Conservation (phyloP, 2,797 vertebrate species). For the Hypotaenidia okinawae region DNA sequence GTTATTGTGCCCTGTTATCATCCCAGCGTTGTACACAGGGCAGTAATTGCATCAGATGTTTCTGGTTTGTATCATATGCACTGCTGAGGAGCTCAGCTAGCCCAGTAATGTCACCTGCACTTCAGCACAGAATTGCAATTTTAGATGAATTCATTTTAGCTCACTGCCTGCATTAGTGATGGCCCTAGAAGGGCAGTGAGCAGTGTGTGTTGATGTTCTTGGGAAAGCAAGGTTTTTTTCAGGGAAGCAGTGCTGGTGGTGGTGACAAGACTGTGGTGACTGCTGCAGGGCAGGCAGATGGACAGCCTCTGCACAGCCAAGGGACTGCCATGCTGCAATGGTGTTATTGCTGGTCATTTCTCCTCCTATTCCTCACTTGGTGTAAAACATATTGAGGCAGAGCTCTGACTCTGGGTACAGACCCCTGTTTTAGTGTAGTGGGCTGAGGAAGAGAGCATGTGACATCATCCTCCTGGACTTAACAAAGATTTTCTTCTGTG, state of each 20-base stretch:
- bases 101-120: neutral
- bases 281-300: rapidly evolving
- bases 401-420: neutral
- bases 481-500: neutral
- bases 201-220: rapidly evolving
- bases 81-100: neutral
- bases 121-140: neutral
- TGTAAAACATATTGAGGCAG: neutral
- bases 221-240: neutral
- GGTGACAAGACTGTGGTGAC: neutral
- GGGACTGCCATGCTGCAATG: neutral
- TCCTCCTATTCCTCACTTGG: neutral
- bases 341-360: neutral
- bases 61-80: neutral
- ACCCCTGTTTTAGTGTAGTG: neutral
- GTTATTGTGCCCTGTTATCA: neutral
- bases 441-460: neutral
- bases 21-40: neutral
- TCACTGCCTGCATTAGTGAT: neutral
- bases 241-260: neutral
- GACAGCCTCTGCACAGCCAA: neutral
- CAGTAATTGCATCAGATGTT: neutral
- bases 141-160: neutral
- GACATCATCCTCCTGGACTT: neutral
- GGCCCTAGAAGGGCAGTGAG: neutral